Conservation (phyloP, 2,888 invertebrate genomes). For the Cremastobaeus sp. region DNA sequence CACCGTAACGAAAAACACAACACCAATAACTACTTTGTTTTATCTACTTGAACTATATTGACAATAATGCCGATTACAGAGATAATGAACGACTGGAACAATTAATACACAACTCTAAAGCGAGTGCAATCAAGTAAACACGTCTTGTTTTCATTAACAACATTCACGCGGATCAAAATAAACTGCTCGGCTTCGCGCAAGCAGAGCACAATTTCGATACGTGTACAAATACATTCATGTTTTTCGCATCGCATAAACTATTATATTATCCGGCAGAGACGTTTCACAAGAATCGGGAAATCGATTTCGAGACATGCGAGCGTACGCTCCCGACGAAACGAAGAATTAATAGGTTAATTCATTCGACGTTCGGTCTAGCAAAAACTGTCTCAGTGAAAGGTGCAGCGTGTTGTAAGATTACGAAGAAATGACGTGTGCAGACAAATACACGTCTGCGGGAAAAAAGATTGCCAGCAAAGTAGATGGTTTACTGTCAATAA, state of each 20-base stretch:
- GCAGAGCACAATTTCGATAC: constrained; percentile 44
- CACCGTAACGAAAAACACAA: too few species aligned
- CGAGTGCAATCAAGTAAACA: constrained; percentile 2
- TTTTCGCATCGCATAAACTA: constrained; percentile 60
- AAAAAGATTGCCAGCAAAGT: background rate
- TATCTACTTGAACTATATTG: too few species aligned
- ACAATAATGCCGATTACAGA: background rate
- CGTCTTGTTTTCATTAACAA: constrained; percentile 28
- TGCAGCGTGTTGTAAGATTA: constrained; percentile 46
- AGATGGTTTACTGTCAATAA: constrained; percentile 14
- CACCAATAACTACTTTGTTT: too few species aligned
- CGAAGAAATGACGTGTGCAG: constrained; percentile 3
- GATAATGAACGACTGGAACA: too few species aligned
- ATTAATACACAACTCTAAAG: background rate
- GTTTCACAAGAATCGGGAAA: constrained; percentile 63
- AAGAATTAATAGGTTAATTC: constrained; percentile 55
- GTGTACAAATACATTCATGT: constrained; percentile 41
- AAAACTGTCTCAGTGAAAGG: constrained; percentile 58
- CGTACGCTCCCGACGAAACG: constrained; percentile 46
- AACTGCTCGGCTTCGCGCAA: constrained; percentile 13
- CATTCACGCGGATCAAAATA: constrained; percentile 34
- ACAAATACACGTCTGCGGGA: background rate
- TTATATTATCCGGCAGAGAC: constrained; percentile 33
- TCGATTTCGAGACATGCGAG: constrained; percentile 60
- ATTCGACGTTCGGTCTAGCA: constrained; percentile 28